phyloP scores from a whole-genome alignment of 2,113 vertebrate genomes.

The Bothrops jararaca region DNA sequence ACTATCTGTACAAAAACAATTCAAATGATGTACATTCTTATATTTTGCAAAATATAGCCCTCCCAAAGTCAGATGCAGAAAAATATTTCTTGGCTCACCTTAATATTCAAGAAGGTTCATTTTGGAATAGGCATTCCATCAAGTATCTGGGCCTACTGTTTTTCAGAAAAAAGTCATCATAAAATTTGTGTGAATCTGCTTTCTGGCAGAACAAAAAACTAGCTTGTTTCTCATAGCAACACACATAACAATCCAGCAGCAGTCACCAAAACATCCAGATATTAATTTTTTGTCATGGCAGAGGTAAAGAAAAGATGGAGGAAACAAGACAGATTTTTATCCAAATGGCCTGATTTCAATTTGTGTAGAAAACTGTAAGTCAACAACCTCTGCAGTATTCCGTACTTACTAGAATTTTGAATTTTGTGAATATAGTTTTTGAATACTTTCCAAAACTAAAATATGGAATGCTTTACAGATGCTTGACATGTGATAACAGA shows the following conservation, averaged over 20 bases:
- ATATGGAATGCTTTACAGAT: background rate
- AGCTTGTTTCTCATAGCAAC: background rate
- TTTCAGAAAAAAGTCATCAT: background rate
- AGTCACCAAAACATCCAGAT: background rate
- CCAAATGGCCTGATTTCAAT: background rate
- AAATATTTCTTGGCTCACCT: background rate
- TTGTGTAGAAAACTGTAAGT: background rate
- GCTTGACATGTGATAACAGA: background rate
- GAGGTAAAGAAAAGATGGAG: background rate
- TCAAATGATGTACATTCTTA: background rate
- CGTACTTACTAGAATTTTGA: background rate
- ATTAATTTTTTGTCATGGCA: background rate
- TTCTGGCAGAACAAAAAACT: background rate
- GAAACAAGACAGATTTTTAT: background rate
- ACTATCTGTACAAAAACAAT: background rate
- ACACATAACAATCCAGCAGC: background rate
- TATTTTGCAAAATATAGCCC: background rate
- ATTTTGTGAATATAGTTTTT: background rate
- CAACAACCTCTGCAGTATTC: background rate
- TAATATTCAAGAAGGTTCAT: background rate
- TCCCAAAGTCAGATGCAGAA: background rate
- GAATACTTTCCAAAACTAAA: background rate
- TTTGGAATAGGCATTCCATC: background rate
- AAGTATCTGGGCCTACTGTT: background rate
- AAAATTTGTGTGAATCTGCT: background rate